Percentiles rank a stretch among this genome's conserved stretches.
Conservation (phyloP, 2,797 vertebrate species). For the Pseudochromis fuscus region DNA sequence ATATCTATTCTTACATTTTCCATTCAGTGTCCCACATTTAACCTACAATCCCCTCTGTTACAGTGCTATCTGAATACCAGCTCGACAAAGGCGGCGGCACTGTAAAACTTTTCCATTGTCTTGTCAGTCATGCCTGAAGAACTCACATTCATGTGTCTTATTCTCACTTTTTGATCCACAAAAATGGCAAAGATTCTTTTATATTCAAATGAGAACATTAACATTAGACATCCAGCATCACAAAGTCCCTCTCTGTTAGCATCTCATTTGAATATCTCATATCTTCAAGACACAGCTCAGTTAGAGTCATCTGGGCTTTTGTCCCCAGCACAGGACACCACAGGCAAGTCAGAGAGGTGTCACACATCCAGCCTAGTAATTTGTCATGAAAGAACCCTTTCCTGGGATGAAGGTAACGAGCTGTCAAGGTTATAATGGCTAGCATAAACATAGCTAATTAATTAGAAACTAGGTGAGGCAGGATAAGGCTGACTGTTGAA, state of each 20-base stretch:
- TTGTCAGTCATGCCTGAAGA: conserved; percentile 83
- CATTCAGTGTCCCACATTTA: conserved; percentile 56
- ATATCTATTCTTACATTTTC: conserved; percentile 25
- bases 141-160: conserved; percentile 73
- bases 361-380: conserved; percentile 80
- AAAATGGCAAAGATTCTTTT: conserved; percentile 84
- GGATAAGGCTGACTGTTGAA: conserved; percentile 62
- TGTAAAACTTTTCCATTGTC: conserved; percentile 85
- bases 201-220: conserved; percentile 90
- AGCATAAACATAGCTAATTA: conserved; percentile 84
- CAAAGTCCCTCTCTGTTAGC: conserved; percentile 84
- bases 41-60: conserved; percentile 54
- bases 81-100: conserved; percentile 60
- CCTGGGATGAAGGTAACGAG: conserved; percentile 80
- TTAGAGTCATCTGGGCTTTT: conserved; percentile 85
- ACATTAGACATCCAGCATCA: conserved; percentile 85
- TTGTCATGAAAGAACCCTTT: conserved; percentile 83
- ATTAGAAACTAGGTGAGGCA: conserved; percentile 79
- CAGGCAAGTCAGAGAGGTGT: conserved; percentile 82
- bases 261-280: conserved; percentile 89
- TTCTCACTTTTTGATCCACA: conserved; percentile 80
- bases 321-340: conserved; percentile 83
- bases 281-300: conserved; percentile 86
- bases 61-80: conserved; percentile 33
- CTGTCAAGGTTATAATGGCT: conserved; percentile 82